A percentile compares a stretch with the other conserved stretches of the same genome.
Evolutionary conservation across 2,888 invertebrate species (phyloP).

Genomic region (Noctua comes): DNA sequence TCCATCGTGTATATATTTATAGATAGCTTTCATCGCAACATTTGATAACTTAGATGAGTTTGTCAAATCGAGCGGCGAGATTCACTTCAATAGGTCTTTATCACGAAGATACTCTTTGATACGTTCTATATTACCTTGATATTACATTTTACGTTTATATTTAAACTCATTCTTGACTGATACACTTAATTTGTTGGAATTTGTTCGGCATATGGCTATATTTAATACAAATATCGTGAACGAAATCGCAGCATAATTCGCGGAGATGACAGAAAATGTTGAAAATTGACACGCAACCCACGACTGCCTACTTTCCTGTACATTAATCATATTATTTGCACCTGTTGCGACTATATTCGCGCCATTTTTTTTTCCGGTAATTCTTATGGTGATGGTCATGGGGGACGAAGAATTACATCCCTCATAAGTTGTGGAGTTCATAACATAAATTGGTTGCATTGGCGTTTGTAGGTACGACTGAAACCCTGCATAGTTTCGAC

Average conservation of each 20-base stretch:
- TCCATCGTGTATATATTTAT: constrained; percentile 2
- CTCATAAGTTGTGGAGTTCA: constrained; percentile 14
- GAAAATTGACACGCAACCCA: constrained; percentile 40
- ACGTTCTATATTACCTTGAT: neutral
- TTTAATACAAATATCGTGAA: neutral
- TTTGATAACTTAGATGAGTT: constrained; percentile 50
- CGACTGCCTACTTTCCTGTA: constrained; percentile 56
- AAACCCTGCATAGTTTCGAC: neutral
- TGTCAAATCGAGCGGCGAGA: constrained; percentile 33
- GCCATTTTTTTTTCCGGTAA: constrained; percentile 48
- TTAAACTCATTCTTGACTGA: neutral
- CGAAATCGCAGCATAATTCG: neutral
- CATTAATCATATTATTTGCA: constrained; percentile 73
- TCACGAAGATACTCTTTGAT: constrained; percentile 15
- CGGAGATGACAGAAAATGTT: constrained; percentile 19
- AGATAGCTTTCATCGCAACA: constrained; percentile 25
- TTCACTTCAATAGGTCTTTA: constrained; percentile 36
- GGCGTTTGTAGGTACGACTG: neutral
- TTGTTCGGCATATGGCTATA: neutral
- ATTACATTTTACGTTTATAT: constrained; percentile 17
- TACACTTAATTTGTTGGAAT: neutral
- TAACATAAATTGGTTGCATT: constrained; percentile 20
- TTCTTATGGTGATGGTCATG: constrained; percentile 37
- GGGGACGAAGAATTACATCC: neutral
- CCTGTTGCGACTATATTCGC: constrained; percentile 72